These are phyloP conservation scores for Chironomus tentans DNA, from an alignment of 2,888 invertebrate genomes.

Conservation along the genomic window DNA sequence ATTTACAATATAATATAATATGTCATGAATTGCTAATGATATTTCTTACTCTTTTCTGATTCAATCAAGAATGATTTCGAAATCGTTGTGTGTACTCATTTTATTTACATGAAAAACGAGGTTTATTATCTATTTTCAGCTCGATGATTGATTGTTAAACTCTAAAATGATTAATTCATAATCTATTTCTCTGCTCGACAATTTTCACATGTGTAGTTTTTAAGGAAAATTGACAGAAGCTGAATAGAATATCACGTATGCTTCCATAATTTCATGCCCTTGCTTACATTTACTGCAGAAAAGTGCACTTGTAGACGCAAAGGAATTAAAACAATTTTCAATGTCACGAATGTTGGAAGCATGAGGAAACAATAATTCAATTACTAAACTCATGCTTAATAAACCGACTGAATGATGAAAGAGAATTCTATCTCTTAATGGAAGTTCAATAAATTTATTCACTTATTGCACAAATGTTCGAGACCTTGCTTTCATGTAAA, in stretches of 20 bases:
- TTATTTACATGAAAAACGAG: too few relatives aligned
- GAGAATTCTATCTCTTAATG: not conserved
- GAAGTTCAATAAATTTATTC: not conserved
- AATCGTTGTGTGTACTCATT: not conserved
- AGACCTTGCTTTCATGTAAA: not conserved
- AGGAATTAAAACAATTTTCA: not conserved
- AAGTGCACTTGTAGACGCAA: not conserved
- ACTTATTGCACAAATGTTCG: not conserved
- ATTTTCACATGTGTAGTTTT: too few relatives aligned
- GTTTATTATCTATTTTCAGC: not conserved
- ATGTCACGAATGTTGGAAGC: not conserved
- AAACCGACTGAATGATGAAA: not conserved
- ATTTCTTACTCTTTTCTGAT: not conserved
- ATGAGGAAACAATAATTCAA: constrained; percentile 10
- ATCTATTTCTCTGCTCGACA: too few relatives aligned
- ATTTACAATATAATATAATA: not conserved
- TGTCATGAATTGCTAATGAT: not conserved
- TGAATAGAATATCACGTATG: too few relatives aligned
- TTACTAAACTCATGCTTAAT: constrained; percentile 6
- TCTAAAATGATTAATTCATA: too few relatives aligned
- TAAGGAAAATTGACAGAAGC: too few relatives aligned
- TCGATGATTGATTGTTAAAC: too few relatives aligned
- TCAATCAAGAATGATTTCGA: not conserved
- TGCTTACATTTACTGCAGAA: not conserved
- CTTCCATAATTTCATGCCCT: too few relatives aligned